A percentile compares a stretch with the other conserved stretches of the same genome.
phyloP scores from a whole-genome alignment of 1,140 invertebrate species.

The Pygmarrhopalites habei region DNA sequence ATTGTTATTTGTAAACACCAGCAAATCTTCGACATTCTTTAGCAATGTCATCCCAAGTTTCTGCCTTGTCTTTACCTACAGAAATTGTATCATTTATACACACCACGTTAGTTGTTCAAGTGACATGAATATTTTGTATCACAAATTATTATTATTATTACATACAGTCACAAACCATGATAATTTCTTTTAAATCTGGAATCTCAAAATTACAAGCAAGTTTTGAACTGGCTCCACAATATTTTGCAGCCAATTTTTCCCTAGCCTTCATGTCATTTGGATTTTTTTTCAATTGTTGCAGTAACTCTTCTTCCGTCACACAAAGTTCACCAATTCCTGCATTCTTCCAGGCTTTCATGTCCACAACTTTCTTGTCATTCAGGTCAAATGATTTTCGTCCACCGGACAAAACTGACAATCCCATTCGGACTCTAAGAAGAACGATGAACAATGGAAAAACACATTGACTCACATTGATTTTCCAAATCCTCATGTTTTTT shows the following conservation, averaged over 20 bases:
- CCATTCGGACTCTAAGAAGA: no score
- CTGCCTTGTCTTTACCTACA: neutral
- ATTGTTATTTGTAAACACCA: no score
- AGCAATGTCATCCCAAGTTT: constrained; percentile 1
- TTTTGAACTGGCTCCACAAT: neutral
- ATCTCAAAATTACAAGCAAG: constrained; percentile 4
- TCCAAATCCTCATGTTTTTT: no score
- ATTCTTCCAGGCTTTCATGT: neutral
- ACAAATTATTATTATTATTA: no score
- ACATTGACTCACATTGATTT: no score
- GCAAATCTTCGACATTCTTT: constrained; percentile 1
- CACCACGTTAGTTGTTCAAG: no score
- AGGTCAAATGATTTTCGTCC: no score
- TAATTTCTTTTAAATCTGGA: constrained; percentile 7
- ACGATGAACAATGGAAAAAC: no score
- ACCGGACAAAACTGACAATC: no score
- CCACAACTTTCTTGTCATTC: no score
- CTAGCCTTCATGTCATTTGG: neutral
- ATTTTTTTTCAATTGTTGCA: neutral
- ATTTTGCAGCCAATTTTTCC: neutral
- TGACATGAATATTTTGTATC: no score
- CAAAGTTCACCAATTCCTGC: constrained; percentile 6
- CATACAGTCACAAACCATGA: constrained; percentile 6
- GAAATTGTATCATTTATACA: no score
- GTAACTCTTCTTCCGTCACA: neutral